Percentiles rank a stretch among this genome's conserved stretches.
Evolutionary conservation across 2,888 invertebrate species (phyloP).

Genomic region (Apodemia zela): DNA sequence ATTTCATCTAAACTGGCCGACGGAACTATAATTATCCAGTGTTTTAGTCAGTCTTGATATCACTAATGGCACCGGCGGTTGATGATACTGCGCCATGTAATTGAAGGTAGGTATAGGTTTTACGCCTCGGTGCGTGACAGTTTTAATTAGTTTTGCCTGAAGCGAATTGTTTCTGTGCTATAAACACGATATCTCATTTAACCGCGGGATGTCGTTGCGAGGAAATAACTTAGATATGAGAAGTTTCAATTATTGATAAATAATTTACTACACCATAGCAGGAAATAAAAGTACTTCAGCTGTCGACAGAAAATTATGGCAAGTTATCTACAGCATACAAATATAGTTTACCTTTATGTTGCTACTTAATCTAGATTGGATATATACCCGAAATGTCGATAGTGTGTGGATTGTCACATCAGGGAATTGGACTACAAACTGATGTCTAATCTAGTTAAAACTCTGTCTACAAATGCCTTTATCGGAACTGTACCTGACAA

Average conservation of each 20-base stretch:
- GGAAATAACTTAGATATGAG: background rate
- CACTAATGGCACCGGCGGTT: background rate
- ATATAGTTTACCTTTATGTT: too few relatives aligned
- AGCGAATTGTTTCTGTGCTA: conserved; percentile 36
- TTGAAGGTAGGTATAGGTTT: conserved; percentile 38
- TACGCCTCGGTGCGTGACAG: conserved; percentile 46
- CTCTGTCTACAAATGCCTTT: too few relatives aligned
- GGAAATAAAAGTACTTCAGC: too few relatives aligned
- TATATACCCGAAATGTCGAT: too few relatives aligned
- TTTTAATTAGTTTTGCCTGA: conserved; percentile 52
- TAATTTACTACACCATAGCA: background rate
- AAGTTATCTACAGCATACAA: too few relatives aligned
- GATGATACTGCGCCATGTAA: conserved; percentile 9
- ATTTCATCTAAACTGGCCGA: conserved; percentile 8
- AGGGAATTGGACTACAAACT: too few relatives aligned
- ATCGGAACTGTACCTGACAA: too few relatives aligned
- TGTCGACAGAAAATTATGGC: too few relatives aligned
- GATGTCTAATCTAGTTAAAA: too few relatives aligned
- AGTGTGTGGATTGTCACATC: too few relatives aligned
- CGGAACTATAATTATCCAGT: conserved; percentile 8
- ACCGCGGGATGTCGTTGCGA: conserved; percentile 10
- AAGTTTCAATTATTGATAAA: background rate
- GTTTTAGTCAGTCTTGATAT: conserved; percentile 3
- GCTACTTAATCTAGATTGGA: too few relatives aligned
- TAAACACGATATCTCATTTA: conserved; percentile 14